phyloP scores from a whole-genome alignment of 2,113 vertebrate genomes.

The Platysternon megacephalum region DNA sequence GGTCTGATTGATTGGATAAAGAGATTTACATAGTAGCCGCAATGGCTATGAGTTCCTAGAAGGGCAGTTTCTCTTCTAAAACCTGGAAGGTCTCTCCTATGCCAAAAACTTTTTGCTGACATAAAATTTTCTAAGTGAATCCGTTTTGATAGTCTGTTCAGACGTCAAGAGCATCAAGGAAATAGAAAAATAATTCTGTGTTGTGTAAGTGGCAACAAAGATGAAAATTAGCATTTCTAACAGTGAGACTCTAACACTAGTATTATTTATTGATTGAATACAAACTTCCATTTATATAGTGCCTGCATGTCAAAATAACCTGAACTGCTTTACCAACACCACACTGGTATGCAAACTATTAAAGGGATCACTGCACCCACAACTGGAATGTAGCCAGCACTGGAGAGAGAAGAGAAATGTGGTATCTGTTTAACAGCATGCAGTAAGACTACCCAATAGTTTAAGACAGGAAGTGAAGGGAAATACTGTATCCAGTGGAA shows the following conservation, averaged over 20 bases:
- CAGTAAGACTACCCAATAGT: not conserved
- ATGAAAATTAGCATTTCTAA: not conserved
- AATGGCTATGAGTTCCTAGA: slow-evolving; percentile 47
- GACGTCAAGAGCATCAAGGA: not conserved
- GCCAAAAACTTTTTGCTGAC: not conserved
- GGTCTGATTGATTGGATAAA: slow-evolving; percentile 74
- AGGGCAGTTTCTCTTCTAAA: slow-evolving; percentile 48
- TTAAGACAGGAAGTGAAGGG: slow-evolving; percentile 16
- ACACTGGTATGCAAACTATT: not conserved
- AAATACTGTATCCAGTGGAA: not conserved
- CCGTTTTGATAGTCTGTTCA: not conserved
- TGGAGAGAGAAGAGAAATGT: not conserved
- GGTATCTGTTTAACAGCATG: not conserved
- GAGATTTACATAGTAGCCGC: slow-evolving; percentile 69
- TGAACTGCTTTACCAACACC: not conserved
- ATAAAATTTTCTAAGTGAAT: not conserved
- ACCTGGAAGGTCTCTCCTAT: slow-evolving; percentile 18
- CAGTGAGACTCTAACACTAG: not conserved
- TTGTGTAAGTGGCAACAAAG: not conserved
- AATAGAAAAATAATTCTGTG: not conserved
- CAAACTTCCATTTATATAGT: not conserved
- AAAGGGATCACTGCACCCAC: accelerated
- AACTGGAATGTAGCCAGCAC: not conserved
- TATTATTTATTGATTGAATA: not conserved
- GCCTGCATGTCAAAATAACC: not conserved